These are phyloP conservation scores for Sialis lutaria DNA, from an alignment of 2,888 invertebrate genomes.

Conservation along the genomic window DNA sequence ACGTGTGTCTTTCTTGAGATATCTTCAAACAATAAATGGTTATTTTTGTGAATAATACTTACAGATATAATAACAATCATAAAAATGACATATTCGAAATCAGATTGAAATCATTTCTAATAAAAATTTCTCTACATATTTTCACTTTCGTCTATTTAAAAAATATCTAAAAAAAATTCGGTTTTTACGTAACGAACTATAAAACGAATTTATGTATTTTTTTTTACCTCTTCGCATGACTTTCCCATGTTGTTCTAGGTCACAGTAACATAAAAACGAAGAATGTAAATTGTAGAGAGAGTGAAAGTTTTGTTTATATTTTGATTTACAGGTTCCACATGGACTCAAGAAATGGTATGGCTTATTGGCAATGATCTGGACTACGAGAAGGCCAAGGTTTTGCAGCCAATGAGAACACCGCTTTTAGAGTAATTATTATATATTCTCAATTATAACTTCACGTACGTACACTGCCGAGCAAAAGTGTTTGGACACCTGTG, in stretches of 20 bases:
- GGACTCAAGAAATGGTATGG: slow-evolving; percentile 90
- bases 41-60: background rate
- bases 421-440: slow-evolving; percentile 40
- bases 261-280: slow-evolving; percentile 4
- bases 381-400: slow-evolving; percentile 47
- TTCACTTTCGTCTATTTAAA: too few relatives aligned
- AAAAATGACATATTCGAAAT: too few relatives aligned
- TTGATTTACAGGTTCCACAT: slow-evolving; percentile 55
- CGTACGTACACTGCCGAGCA: too few relatives aligned
- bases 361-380: slow-evolving; percentile 67
- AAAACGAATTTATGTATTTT: too few relatives aligned
- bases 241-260: background rate
- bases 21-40: too few relatives aligned
- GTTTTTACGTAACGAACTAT: too few relatives aligned
- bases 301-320: background rate
- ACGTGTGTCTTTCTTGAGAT: too few relatives aligned
- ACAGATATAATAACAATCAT: too few relatives aligned
- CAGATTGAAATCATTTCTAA: too few relatives aligned
- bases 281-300: background rate
- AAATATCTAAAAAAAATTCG: too few relatives aligned
- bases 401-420: slow-evolving; percentile 49
- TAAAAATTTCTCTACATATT: too few relatives aligned
- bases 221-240: too few relatives aligned
- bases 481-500: background rate
- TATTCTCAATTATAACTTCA: background rate